A percentile compares a stretch with the other conserved stretches of the same genome.
phyloP scores from a whole-genome alignment of 2,797 vertebrate genomes.

The Acanthornis magna region DNA sequence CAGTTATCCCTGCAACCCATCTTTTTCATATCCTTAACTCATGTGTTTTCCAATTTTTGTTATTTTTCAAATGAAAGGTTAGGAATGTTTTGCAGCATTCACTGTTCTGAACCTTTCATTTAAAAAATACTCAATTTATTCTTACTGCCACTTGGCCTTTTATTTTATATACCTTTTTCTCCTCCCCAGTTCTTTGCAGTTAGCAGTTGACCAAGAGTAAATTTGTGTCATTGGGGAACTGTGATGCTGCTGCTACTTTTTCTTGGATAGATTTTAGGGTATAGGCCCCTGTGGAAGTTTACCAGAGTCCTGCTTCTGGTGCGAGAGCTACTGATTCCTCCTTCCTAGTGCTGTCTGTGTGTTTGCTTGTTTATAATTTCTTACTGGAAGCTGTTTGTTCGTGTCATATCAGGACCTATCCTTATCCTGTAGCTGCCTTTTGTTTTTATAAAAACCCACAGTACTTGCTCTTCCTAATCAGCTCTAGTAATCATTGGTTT shows the following conservation, averaged over 20 bases:
- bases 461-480: neutral
- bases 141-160: neutral
- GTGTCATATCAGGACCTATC: neutral
- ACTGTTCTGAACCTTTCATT: neutral
- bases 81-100: neutral
- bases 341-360: neutral
- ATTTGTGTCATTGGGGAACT: neutral
- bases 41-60: neutral
- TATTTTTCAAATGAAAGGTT: neutral
- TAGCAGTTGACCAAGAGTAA: neutral
- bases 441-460: neutral
- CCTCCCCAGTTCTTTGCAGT: neutral
- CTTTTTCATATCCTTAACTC: neutral
- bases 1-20: neutral
- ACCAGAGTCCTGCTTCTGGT: neutral
- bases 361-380: neutral
- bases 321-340: neutral
- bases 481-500: neutral
- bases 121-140: neutral
- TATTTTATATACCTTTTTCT: rapidly evolving
- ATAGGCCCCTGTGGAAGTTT: neutral
- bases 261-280: neutral
- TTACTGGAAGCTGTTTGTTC: neutral
- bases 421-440: neutral
- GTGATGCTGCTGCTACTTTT: neutral